A percentile compares a stretch with the other conserved stretches of the same genome.
These are phyloP conservation scores for Oncorhynchus gorbuscha DNA, from an alignment of 2,113 vertebrate genomes.

Conservation along the genomic window DNA sequence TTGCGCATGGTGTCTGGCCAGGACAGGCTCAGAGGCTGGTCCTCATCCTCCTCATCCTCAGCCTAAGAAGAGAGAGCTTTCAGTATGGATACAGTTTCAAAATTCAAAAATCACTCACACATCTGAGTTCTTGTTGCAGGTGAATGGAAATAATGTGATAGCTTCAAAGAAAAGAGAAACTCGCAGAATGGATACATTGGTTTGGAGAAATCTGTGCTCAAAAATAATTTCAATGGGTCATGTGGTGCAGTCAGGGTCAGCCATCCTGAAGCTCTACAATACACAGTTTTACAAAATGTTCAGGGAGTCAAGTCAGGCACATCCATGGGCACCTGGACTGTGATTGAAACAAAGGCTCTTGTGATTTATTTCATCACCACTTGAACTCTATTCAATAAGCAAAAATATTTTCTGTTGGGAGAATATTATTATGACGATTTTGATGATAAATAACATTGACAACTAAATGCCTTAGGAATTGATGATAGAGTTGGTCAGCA, in stretches of 20 bases:
- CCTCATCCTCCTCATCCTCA: conserved; percentile 82
- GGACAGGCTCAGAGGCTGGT: conserved; percentile 87
- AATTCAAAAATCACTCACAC: neutral
- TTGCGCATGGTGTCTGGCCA: conserved; percentile 86
- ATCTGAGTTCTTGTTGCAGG: too few species aligned
- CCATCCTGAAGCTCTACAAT: neutral
- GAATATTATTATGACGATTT: neutral
- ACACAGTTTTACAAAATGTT: neutral
- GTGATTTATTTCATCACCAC: neutral
- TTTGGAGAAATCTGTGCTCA: neutral
- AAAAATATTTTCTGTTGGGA: neutral
- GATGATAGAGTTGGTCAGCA: conserved; percentile 19
- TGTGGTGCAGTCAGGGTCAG: neutral
- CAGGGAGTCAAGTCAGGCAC: neutral
- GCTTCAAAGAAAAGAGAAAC: neutral
- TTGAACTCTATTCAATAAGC: neutral
- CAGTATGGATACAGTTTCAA: too few species aligned
- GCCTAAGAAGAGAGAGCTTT: conserved; percentile 51
- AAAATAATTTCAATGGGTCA: neutral
- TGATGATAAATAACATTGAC: neutral
- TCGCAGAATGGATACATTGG: neutral
- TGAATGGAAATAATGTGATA: too few species aligned
- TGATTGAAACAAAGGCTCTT: neutral
- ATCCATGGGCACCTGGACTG: neutral
- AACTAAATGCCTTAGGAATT: conserved; percentile 21